These are phyloP conservation scores for Vireo griseus DNA, from an alignment of 2,797 vertebrate genomes.

Conservation along the genomic window DNA sequence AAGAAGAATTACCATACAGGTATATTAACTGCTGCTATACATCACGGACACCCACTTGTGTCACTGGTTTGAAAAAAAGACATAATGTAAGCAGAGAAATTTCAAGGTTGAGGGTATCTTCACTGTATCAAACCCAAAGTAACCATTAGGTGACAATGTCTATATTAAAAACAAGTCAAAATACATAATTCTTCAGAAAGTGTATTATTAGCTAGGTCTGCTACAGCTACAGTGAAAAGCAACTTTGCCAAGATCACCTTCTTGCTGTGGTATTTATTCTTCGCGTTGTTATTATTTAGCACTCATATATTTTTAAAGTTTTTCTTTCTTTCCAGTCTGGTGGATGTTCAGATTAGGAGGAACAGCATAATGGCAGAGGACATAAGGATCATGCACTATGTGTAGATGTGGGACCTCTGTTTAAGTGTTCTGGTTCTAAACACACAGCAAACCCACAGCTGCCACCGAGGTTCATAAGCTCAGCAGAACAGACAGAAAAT, in stretches of 20 bases:
- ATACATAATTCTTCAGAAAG: neutral
- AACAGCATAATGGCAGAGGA: neutral
- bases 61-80: neutral
- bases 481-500: neutral
- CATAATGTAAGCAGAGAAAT: rapidly evolving
- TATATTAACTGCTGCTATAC: neutral
- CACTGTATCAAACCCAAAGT: neutral
- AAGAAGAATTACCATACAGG: neutral
- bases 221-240: neutral
- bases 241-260: neutral
- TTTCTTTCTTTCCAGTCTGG: neutral
- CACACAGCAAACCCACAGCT: neutral
- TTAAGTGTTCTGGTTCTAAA: neutral
- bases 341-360: neutral
- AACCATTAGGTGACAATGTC: neutral
- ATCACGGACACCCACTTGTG: neutral
- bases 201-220: neutral
- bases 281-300: rapidly evolving
- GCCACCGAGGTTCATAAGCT: neutral
- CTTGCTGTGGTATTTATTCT: neutral
- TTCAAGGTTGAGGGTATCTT: neutral
- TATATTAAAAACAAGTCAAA: neutral
- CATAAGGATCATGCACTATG: neutral
- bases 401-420: neutral
- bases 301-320: neutral